Conservation (phyloP, 2,113 vertebrate species). For the Pithys albifrons region DNA sequence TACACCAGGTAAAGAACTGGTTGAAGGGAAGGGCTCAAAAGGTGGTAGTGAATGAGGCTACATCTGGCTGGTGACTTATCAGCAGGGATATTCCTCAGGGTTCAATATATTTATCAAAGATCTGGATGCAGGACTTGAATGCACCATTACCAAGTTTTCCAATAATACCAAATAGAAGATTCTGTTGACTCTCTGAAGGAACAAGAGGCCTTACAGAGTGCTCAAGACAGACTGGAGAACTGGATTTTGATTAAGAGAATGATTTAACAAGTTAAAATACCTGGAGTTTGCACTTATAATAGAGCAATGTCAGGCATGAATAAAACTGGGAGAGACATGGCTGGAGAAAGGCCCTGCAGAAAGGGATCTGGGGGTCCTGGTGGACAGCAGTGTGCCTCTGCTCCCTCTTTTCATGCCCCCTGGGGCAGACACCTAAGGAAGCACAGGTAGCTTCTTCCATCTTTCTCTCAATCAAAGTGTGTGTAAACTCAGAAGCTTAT, state of each 20-base stretch:
- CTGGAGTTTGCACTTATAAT: background rate
- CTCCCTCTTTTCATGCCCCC: background rate
- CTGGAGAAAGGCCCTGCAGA: background rate
- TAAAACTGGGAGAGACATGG: background rate
- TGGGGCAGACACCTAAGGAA: background rate
- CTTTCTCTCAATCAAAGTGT: background rate
- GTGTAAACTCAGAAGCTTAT: background rate
- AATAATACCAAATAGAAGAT: background rate
- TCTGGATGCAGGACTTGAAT: background rate
- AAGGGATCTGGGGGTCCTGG: background rate
- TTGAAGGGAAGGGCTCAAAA: background rate
- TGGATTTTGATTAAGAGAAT: background rate
- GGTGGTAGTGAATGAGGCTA: background rate
- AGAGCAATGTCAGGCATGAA: background rate
- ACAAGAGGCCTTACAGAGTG: background rate
- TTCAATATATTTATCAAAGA: background rate
- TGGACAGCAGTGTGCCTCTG: background rate
- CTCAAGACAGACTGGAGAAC: background rate
- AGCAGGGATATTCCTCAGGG: background rate
- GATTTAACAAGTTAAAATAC: background rate
- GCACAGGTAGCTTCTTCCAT: background rate
- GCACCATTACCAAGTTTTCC: background rate
- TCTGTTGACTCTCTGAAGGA: background rate
- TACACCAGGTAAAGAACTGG: background rate
- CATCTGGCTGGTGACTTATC: background rate